Percentiles rank a stretch among this genome's conserved stretches.
These are phyloP conservation scores for Chironomus tentans DNA, from an alignment of 2,888 invertebrate genomes.

Conservation along the genomic window DNA sequence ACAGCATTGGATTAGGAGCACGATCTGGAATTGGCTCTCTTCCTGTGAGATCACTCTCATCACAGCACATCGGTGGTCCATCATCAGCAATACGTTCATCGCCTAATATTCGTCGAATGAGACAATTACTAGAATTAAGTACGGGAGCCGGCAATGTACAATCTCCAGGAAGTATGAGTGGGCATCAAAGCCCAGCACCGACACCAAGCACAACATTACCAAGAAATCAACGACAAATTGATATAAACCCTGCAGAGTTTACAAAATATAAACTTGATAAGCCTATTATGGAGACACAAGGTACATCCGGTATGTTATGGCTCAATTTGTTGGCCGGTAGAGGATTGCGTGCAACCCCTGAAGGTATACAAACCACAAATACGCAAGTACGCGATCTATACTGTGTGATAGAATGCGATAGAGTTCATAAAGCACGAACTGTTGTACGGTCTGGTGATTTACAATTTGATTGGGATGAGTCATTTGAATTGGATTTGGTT, in stretches of 20 bases:
- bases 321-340: constrained; percentile 82
- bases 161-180: constrained; percentile 36
- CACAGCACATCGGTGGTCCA: constrained; percentile 56
- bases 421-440: constrained; percentile 91
- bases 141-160: constrained; percentile 34
- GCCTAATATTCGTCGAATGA: constrained; percentile 69
- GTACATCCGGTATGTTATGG: constrained; percentile 81
- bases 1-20: constrained; percentile 48
- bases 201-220: constrained; percentile 71
- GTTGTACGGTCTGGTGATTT: constrained; percentile 93
- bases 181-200: constrained; percentile 62
- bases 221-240: constrained; percentile 63
- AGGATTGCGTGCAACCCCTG: constrained; percentile 69
- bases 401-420: constrained; percentile 94
- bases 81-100: constrained; percentile 50
- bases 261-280: constrained; percentile 86
- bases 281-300: constrained; percentile 48
- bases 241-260: constrained; percentile 87
- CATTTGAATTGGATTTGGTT: constrained; percentile 93
- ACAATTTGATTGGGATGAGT: constrained; percentile 99
- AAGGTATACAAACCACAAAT: constrained; percentile 58
- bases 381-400: constrained; percentile 72
- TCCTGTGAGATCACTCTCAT: constrained; percentile 66
- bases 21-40: constrained; percentile 50
- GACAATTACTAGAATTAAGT: constrained; percentile 68